A percentile compares a stretch with the other conserved stretches of the same genome.
Evolutionary conservation across 2,797 vertebrate genomes (phyloP).

Genomic region (Lacerta agilis): DNA sequence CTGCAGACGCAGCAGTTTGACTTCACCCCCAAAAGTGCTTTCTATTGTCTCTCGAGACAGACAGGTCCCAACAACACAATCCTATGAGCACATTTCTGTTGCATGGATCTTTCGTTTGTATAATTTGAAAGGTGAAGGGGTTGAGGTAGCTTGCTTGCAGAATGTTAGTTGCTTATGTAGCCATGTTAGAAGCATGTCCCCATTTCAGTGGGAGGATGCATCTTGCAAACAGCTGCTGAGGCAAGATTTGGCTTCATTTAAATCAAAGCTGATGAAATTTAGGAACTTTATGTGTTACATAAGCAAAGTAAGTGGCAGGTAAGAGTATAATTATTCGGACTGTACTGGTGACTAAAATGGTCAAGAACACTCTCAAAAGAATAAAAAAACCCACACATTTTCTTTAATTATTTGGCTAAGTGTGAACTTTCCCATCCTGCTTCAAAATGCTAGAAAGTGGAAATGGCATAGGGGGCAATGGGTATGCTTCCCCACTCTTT

Average conservation of each 20-base stretch:
- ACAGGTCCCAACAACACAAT: no score
- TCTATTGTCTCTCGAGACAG: no score
- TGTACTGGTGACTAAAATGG: neutral
- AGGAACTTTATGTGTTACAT: neutral
- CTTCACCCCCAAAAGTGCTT: no score
- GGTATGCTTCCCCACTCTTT: no score
- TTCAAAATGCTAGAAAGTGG: neutral
- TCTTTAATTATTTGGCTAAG: neutral
- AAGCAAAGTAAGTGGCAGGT: neutral
- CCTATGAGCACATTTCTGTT: neutral
- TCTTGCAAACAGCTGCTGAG: neutral
- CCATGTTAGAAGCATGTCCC: neutral
- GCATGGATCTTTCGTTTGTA: neutral
- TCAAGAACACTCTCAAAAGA: neutral
- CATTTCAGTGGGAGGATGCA: neutral
- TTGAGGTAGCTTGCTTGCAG: neutral
- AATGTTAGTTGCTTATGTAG: neutral
- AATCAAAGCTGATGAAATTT: neutral
- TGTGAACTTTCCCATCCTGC: neutral
- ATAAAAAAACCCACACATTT: neutral
- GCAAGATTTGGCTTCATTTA: neutral
- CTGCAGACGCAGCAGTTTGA: no score
- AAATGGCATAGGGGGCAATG: no score
- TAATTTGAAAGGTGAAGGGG: neutral
- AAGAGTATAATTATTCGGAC: neutral